Evolutionary conservation across 2,888 invertebrate species (phyloP).

Genomic region (Sinopyrophorus schimmeli): DNA sequence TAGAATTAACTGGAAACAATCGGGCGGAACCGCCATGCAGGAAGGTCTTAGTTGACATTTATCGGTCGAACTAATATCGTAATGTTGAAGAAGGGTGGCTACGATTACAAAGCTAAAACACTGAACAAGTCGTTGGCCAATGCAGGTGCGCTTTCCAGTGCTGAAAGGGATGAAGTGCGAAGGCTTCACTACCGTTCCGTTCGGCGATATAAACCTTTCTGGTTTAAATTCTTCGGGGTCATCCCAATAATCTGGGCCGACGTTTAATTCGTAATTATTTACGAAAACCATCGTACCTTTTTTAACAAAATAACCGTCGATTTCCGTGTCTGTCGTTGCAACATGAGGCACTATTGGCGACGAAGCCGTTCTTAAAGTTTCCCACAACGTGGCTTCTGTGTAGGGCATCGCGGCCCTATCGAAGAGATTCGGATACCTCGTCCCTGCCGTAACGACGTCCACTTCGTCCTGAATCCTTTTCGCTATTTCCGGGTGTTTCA

Average conservation of each 20-base stretch:
- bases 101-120: conserved; percentile 75
- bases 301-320: conserved; percentile 72
- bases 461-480: conserved; percentile 71
- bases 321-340: conserved; percentile 73
- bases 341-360: conserved; percentile 92
- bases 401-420: conserved; percentile 74
- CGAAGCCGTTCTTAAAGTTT: conserved; percentile 77
- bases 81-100: conserved; percentile 72
- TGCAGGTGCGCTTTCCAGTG: conserved; percentile 84
- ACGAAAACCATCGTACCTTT: conserved; percentile 82
- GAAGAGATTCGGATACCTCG: conserved; percentile 63
- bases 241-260: conserved; percentile 72
- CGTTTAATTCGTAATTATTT: conserved; percentile 81
- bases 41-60: conserved; percentile 66
- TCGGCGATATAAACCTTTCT: conserved; percentile 65
- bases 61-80: conserved; percentile 65
- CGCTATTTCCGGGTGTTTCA: conserved; percentile 67
- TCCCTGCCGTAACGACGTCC: conserved; percentile 61
- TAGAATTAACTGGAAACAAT: conserved; percentile 68
- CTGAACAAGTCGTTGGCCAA: conserved; percentile 79
- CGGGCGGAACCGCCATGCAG: conserved; percentile 75
- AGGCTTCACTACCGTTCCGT: conserved; percentile 59
- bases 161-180: conserved; percentile 83
- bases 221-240: conserved; percentile 75
- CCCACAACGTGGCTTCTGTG: conserved; percentile 80